These are phyloP conservation scores for Hyppa rectilinea DNA, from an alignment of 2,888 invertebrate genomes.

Conservation along the genomic window DNA sequence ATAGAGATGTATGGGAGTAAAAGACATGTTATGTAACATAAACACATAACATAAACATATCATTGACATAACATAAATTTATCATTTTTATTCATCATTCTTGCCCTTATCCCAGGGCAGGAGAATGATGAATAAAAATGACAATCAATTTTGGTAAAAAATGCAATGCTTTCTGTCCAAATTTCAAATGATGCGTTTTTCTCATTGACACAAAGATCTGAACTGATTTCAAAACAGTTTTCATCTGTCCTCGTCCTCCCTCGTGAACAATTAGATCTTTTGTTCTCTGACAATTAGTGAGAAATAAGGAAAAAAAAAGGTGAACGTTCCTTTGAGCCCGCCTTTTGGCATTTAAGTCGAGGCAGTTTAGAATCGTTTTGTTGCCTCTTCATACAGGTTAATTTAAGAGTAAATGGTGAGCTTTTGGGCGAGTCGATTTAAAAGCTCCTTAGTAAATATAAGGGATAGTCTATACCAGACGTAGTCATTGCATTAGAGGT, in stretches of 20 bases:
- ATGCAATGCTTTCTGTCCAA: not conserved
- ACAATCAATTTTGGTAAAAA: not conserved
- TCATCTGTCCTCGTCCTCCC: slow-evolving; percentile 7
- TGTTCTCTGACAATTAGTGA: slow-evolving; percentile 45
- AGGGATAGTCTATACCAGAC: too few species aligned
- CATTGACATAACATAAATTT: too few species aligned
- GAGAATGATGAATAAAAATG: too few species aligned
- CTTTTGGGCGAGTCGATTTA: not conserved
- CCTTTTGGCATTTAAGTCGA: slow-evolving; percentile 34
- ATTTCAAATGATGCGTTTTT: slow-evolving; percentile 16
- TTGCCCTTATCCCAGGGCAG: too few species aligned
- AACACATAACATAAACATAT: too few species aligned
- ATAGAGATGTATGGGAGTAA: too few species aligned
- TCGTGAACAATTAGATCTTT: slow-evolving; percentile 39
- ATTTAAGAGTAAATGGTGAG: not conserved
- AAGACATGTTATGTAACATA: too few species aligned
- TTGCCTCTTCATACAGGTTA: not conserved
- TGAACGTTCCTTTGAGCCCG: slow-evolving; percentile 29
- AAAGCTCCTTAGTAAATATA: too few species aligned
- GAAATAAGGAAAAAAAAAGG: slow-evolving; percentile 44
- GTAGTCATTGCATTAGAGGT: too few species aligned
- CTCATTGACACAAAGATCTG: slow-evolving; percentile 16
- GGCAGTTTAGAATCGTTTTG: slow-evolving; percentile 3
- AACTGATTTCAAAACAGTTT: slow-evolving; percentile 25
- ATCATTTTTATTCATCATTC: too few species aligned